These are phyloP conservation scores for Eretmocerus hayati DNA, from an alignment of 2,888 invertebrate genomes.

Conservation along the genomic window DNA sequence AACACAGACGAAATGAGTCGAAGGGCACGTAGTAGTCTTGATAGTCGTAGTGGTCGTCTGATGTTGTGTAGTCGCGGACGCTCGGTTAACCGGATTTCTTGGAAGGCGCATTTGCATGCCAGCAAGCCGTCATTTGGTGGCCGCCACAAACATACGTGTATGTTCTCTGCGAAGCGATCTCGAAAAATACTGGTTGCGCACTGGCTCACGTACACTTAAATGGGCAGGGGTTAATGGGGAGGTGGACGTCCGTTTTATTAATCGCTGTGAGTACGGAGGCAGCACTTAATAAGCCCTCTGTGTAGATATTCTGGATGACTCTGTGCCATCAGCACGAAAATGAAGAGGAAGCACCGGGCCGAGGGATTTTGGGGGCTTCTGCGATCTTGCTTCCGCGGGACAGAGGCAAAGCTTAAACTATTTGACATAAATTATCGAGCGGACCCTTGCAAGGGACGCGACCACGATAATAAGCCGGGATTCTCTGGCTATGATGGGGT, in stretches of 20 bases:
- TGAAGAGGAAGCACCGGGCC: too few species aligned
- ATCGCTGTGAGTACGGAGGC: constrained; percentile 7
- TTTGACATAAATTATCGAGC: constrained; percentile 23
- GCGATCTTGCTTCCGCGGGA: too few species aligned
- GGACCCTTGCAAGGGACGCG: not conserved
- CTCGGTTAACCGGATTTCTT: constrained; percentile 9
- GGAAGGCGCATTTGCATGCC: constrained; percentile 7
- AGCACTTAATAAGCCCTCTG: constrained; percentile 15
- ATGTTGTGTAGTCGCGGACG: too few species aligned
- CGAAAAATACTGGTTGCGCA: constrained; percentile 7
- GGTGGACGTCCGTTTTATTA: constrained; percentile 12
- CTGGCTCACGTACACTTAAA: constrained; percentile 2
- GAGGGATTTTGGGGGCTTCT: too few species aligned
- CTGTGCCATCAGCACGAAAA: too few species aligned
- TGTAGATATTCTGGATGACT: too few species aligned
- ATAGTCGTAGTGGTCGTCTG: too few species aligned
- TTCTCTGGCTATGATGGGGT: not conserved
- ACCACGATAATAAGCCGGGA: constrained; percentile 12
- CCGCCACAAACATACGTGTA: not conserved
- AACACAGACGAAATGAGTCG: too few species aligned
- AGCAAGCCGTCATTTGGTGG: constrained; percentile 8
- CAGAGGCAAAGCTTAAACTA: constrained; percentile 23
- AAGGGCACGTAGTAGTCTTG: too few species aligned
- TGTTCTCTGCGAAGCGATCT: not conserved
- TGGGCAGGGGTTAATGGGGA: not conserved